Percentiles rank a stretch among this genome's conserved stretches.
Evolutionary conservation across 2,113 vertebrate genomes (phyloP).

Genomic region (Dendropsophus ebraccatus): DNA sequence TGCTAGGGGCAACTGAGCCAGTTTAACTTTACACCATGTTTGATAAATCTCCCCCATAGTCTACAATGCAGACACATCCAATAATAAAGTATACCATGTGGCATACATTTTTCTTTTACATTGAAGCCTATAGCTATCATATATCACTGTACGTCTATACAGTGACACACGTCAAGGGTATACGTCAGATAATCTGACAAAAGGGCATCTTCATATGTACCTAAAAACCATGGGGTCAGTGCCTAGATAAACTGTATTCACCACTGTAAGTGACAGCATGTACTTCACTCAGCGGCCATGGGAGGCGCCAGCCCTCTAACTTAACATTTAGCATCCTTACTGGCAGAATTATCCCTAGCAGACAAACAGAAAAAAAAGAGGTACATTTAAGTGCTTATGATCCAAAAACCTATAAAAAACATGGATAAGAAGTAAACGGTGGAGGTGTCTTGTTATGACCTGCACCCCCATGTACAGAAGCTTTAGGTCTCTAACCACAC

Average conservation of each 20-base stretch:
- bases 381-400: constrained; percentile 50
- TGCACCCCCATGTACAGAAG: neutral
- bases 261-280: neutral
- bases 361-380: neutral
- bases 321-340: constrained; percentile 21
- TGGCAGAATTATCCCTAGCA: constrained; percentile 20
- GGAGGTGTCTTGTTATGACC: neutral
- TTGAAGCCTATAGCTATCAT: too few species aligned
- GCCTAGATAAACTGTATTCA: neutral
- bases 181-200: too few species aligned
- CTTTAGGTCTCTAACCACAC: neutral
- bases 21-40: too few species aligned
- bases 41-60: too few species aligned
- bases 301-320: neutral
- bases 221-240: neutral
- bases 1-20: too few species aligned
- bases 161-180: too few species aligned
- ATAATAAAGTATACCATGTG: too few species aligned
- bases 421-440: neutral
- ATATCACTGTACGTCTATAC: too few species aligned
- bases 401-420: neutral
- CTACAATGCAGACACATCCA: too few species aligned
- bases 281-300: neutral
- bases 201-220: neutral
- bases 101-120: too few species aligned